phyloP scores from a whole-genome alignment of 2,888 invertebrate genomes.

The Stenurella melanura region DNA sequence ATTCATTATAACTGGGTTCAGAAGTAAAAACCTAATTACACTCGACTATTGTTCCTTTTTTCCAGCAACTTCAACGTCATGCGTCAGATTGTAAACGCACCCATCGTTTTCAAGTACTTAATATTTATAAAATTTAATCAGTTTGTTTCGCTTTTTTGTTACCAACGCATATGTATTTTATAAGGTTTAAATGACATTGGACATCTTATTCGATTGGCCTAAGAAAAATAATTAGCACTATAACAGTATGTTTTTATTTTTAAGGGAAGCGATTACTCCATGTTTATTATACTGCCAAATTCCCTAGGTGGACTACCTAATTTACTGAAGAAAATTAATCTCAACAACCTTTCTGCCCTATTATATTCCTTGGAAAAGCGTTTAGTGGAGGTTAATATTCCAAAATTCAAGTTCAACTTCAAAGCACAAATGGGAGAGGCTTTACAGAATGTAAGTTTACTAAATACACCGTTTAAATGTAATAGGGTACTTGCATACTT shows the following conservation, averaged over 20 bases:
- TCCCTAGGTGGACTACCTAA: conserved; percentile 78
- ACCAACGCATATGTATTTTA: not conserved
- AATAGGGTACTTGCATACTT: no score
- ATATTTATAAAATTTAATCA: no score
- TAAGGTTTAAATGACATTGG: no score
- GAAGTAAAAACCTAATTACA: no score
- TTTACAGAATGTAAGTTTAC: conserved; percentile 76
- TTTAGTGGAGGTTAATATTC: conserved; percentile 80
- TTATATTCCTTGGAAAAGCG: conserved; percentile 77
- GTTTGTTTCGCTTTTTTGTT: conserved; percentile 16
- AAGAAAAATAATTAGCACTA: no score
- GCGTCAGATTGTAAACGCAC: no score
- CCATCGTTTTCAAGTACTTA: no score
- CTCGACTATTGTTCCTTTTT: no score
- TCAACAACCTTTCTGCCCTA: conserved; percentile 75
- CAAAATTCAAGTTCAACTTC: conserved; percentile 85
- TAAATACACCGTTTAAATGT: not conserved
- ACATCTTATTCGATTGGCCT: no score
- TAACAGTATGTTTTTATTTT: conserved; percentile 52
- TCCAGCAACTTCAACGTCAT: no score
- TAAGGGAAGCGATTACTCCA: conserved; percentile 83
- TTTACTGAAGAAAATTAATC: conserved; percentile 77
- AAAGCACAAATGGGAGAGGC: conserved; percentile 78
- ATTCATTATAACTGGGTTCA: no score
- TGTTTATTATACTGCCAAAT: conserved; percentile 84